phyloP scores from a whole-genome alignment of 2,888 invertebrate genomes.

The Heliconius erato region DNA sequence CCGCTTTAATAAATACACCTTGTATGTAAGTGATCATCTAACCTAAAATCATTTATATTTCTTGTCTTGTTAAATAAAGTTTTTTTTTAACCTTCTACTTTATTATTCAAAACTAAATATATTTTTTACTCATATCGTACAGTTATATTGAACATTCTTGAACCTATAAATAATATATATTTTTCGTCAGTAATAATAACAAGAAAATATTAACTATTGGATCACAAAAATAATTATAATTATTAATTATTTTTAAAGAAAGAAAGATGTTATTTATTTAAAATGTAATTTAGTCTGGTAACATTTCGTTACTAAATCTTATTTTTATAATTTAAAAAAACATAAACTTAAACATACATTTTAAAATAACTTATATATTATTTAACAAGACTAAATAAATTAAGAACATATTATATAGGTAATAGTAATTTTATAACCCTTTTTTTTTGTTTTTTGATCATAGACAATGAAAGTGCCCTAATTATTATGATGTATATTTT shows the following conservation, averaged over 20 bases:
- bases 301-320: not conserved
- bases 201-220: too few species aligned
- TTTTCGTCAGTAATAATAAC: too few species aligned
- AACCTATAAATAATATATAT: too few species aligned
- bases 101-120: too few species aligned
- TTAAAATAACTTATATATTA: not conserved
- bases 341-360: not conserved
- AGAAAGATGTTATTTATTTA: not conserved
- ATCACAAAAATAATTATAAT: too few species aligned
- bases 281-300: not conserved
- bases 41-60: too few species aligned
- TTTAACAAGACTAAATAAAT: not conserved
- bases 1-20: too few species aligned
- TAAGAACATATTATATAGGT: not conserved
- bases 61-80: too few species aligned
- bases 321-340: not conserved
- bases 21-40: too few species aligned
- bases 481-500: conserved; percentile 53
- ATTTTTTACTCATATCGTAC: too few species aligned
- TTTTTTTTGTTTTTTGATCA: conserved; percentile 53
- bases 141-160: too few species aligned
- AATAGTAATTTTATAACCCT: not conserved
- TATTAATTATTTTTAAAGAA: not conserved
- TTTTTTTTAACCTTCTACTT: too few species aligned
- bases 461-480: conserved; percentile 60